Percentiles rank a stretch among this genome's conserved stretches.
Evolutionary conservation across 2,888 invertebrate genomes (phyloP).

Genomic region (Hecatera dysodea): DNA sequence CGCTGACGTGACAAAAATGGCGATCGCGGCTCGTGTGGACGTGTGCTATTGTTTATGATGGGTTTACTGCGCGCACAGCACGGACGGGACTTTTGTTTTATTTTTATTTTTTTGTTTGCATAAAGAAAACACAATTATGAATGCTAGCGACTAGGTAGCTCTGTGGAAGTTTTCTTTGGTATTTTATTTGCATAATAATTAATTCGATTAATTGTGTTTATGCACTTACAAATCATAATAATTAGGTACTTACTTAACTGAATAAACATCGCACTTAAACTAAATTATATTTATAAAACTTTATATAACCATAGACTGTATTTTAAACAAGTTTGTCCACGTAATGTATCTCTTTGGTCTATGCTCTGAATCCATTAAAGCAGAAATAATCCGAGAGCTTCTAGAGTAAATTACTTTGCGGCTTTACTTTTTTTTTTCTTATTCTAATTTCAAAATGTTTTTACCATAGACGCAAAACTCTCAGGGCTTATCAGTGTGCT

Average conservation of each 20-base stretch:
- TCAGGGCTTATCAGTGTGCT: too few species aligned
- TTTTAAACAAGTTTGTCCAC: too few species aligned
- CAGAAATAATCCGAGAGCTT: slow-evolving; percentile 4
- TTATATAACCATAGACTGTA: too few species aligned
- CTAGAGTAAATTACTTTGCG: neutral
- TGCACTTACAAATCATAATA: too few species aligned
- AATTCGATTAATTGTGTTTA: neutral
- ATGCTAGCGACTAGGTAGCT: neutral
- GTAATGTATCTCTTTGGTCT: neutral
- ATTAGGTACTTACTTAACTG: too few species aligned
- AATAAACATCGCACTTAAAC: too few species aligned
- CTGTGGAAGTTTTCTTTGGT: neutral
- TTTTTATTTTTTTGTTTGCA: slow-evolving; percentile 6
- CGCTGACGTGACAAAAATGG: slow-evolving; percentile 56
- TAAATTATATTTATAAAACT: too few species aligned
- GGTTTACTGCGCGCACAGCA: slow-evolving; percentile 5
- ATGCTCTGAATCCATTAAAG: neutral
- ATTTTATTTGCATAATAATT: neutral
- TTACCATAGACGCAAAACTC: too few species aligned
- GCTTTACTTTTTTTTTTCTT: too few species aligned
- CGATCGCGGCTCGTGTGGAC: slow-evolving; percentile 21
- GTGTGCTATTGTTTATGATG: slow-evolving; percentile 35
- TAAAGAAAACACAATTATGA: neutral
- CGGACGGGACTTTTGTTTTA: neutral
- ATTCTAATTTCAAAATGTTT: too few species aligned